Conservation (phyloP, 1,140 invertebrate genomes). For the Drosophila melanica region DNA sequence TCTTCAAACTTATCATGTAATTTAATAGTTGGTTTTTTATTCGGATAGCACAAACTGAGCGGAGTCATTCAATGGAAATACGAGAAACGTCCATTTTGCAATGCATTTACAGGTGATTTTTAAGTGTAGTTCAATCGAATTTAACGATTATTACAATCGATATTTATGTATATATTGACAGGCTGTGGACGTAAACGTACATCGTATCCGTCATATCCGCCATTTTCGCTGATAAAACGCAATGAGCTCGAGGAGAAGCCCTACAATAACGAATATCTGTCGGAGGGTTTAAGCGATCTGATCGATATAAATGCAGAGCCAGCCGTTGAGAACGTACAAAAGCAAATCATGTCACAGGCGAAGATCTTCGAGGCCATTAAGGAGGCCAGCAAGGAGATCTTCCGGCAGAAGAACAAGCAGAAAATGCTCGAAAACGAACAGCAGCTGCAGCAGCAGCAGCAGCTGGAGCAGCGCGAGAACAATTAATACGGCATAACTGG, state of each 20-base stretch:
- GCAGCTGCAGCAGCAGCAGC: constrained; percentile 44
- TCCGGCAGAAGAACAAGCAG: constrained; percentile 85
- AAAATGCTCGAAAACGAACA: constrained; percentile 61
- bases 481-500: constrained; percentile 44
- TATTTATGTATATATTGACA: constrained; percentile 57
- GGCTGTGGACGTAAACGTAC: constrained; percentile 88
- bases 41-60: constrained; percentile 72
- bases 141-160: too few relatives aligned
- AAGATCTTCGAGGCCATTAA: constrained; percentile 91
- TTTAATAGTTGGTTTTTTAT: neutral
- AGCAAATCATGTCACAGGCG: constrained; percentile 90
- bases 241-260: constrained; percentile 71
- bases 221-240: constrained; percentile 73
- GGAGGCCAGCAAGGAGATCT: constrained; percentile 88
- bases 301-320: constrained; percentile 88
- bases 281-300: constrained; percentile 87
- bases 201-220: constrained; percentile 85
- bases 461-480: constrained; percentile 58
- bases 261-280: constrained; percentile 80
- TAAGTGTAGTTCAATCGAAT: too few relatives aligned
- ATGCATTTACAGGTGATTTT: constrained; percentile 88
- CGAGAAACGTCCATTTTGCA: constrained; percentile 89
- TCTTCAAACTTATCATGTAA: neutral
- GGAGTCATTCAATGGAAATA: constrained; percentile 81
- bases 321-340: constrained; percentile 89